Evolutionary conservation across 1,140 invertebrate species (phyloP), one percentile per base, ranked within the genome.

Genomic region (Bombus haemorrhoidalis): DNA sequence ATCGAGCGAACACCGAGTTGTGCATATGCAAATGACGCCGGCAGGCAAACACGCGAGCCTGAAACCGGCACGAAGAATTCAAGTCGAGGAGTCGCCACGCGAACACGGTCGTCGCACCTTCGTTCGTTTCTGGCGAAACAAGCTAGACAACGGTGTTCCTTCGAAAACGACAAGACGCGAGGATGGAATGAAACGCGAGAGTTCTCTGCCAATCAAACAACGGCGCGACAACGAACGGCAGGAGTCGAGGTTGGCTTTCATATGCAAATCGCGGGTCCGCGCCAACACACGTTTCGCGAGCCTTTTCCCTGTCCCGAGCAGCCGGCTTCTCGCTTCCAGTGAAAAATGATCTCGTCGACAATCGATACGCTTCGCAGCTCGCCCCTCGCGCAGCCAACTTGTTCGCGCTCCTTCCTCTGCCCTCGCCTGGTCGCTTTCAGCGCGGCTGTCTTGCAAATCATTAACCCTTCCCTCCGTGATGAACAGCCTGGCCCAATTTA

Each of bases 281-380:
- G 72, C 72, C 39, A 37, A 64, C 83, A 73, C 75, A 68, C 79
- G 87, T 82, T 81, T 69, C 88, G 83, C 83, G 74, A 69, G 79
- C 68, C 88, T 71, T 81, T 80, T 68, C 87, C 74, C 69, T 57
- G 81, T 71, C 80, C 57, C 85, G 75, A 69, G 59, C 80, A 82
- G 59, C 71, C 80, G 75, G 59, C 71, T 73, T 86, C 57, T 86
- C 83, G 88, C 75, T 82, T 71, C 69, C 43, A 68, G 43, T 89
- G 87, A 89, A 89, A 89, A 89, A 89, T 89, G 83, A 89, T 89
- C 88, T 79, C 84, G 73, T 39, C 85, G 87, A 89, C 88, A 83
- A 89, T 89, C 88, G 79, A 89, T 86, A 71, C 73, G 64, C 62
- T 75, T 75, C 86, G 85, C 57, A 25, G 53, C 32, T 47, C 72